phyloP scores from a whole-genome alignment of 2,888 invertebrate genomes.

The Epinotia demarniana region DNA sequence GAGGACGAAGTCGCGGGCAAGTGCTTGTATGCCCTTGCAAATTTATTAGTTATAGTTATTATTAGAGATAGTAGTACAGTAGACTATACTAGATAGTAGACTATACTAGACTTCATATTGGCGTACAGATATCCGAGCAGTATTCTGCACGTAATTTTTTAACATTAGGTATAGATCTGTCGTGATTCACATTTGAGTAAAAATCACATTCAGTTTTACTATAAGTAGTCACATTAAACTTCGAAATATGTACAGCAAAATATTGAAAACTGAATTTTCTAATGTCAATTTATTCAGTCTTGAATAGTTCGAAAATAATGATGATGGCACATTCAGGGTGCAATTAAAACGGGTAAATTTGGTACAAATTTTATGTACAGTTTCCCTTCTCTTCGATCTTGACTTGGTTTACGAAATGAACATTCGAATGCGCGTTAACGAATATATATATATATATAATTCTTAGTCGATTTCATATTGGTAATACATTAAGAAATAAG shows the following conservation, averaged over 20 bases:
- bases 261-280: too few species aligned
- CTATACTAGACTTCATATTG: background rate
- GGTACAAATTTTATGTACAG: background rate
- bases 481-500: conserved; percentile 28
- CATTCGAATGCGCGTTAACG: background rate
- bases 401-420: background rate
- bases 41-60: background rate
- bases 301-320: background rate
- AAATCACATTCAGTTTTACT: background rate
- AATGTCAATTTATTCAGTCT: background rate
- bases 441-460: background rate
- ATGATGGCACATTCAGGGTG: background rate
- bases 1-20: background rate
- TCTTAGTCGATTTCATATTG: conserved; percentile 16
- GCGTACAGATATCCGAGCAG: background rate
- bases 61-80: too few species aligned
- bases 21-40: background rate
- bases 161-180: background rate
- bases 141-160: background rate
- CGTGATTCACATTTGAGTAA: conserved; percentile 1
- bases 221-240: too few species aligned
- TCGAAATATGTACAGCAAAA: too few species aligned
- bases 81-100: background rate
- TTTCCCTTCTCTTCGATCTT: background rate
- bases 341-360: background rate